phyloP scores from a whole-genome alignment of 2,888 invertebrate genomes.

The Bellardia bayeri region DNA sequence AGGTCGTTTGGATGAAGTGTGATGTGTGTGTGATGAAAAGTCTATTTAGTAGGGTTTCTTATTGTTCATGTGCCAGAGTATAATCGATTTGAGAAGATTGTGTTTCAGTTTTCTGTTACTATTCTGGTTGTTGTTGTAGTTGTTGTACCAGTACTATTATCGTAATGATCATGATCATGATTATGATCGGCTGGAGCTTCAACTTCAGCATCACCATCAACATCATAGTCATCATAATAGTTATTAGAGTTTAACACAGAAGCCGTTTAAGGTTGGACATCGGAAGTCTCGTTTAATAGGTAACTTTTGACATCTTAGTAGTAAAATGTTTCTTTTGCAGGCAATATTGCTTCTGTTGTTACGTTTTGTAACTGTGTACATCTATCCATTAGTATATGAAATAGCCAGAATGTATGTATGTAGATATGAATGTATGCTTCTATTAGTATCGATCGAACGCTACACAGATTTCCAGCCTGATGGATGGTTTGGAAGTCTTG shows the following conservation, averaged over 20 bases:
- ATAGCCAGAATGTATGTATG: background rate
- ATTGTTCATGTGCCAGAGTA: constrained; percentile 37
- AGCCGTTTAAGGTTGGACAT: constrained; percentile 71
- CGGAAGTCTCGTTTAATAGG: constrained; percentile 63
- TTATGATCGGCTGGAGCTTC: constrained; percentile 11
- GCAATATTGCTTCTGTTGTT: constrained; percentile 53
- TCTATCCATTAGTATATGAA: background rate
- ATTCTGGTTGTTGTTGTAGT: constrained; percentile 14
- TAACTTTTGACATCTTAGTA: constrained; percentile 68
- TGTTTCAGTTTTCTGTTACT: constrained; percentile 5
- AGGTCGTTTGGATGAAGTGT: background rate
- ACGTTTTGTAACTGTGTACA: constrained; percentile 33
- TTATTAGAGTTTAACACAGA: constrained; percentile 73
- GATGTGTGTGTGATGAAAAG: constrained; percentile 37
- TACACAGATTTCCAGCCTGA: constrained; percentile 21
- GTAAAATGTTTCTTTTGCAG: constrained; percentile 52
- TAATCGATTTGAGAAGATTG: constrained; percentile 65
- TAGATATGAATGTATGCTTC: constrained; percentile 11
- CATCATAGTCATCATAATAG: constrained; percentile 50
- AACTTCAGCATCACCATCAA: constrained; percentile 11
- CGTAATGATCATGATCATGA: constrained; percentile 54
- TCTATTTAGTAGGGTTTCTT: constrained; percentile 20
- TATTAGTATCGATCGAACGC: constrained; percentile 32
- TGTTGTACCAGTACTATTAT: background rate
- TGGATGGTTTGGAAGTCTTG: constrained; percentile 48